Conservation (phyloP, 2,113 vertebrate species). For the Chaetorhynchus papuensis region DNA sequence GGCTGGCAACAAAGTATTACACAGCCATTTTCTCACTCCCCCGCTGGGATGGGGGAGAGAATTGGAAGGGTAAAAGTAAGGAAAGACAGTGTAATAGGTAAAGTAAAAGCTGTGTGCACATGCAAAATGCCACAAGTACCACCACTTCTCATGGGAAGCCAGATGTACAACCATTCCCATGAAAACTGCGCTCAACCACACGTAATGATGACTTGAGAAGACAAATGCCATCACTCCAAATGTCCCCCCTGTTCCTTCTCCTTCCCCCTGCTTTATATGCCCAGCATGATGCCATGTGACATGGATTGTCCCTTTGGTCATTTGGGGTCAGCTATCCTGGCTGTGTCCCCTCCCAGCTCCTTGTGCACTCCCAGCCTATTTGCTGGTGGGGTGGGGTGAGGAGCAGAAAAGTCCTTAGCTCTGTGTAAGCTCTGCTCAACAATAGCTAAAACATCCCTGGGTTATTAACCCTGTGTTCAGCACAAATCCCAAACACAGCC, state of each 20-base stretch:
- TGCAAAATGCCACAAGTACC: neutral
- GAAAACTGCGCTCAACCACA: neutral
- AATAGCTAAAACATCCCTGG: neutral
- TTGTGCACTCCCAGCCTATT: neutral
- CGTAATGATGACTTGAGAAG: neutral
- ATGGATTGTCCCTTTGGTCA: neutral
- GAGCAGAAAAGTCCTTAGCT: neutral
- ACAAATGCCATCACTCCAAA: neutral
- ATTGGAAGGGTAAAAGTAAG: neutral
- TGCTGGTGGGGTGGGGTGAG: neutral
- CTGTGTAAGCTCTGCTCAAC: neutral
- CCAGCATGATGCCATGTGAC: neutral
- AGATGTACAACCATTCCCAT: neutral
- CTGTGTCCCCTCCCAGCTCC: neutral
- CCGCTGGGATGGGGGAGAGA: neutral
- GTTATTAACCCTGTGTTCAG: neutral
- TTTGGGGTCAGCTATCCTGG: neutral
- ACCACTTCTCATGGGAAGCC: neutral
- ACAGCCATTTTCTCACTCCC: neutral
- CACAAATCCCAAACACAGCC: neutral
- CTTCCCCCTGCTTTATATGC: too few relatives aligned
- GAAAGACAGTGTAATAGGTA: neutral
- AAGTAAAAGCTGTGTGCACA: neutral
- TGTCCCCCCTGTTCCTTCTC: neutral
- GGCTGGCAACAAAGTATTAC: neutral